phyloP scores from a whole-genome alignment of 2,113 vertebrate genomes.

The Haemorhous mexicanus region DNA sequence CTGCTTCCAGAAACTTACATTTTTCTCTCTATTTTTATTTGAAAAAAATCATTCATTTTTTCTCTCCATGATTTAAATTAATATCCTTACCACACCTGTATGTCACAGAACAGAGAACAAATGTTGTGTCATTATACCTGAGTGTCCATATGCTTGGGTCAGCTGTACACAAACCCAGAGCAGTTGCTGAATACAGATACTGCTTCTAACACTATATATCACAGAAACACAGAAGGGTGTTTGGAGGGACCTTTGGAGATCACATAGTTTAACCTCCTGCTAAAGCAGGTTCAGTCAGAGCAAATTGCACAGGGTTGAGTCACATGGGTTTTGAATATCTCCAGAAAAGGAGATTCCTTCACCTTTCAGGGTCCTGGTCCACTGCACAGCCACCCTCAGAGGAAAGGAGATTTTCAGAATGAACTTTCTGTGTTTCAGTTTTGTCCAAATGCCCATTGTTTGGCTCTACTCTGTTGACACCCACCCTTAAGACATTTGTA shows the following conservation, averaged over 20 bases:
- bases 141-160: not conserved
- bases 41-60: not conserved
- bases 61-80: not conserved
- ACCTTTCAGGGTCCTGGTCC: not conserved
- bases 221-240: not conserved
- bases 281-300: not conserved
- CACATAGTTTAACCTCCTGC: not conserved
- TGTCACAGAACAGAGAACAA: not conserved
- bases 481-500: not conserved
- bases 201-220: not conserved
- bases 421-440: not conserved
- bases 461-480: not conserved
- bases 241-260: not conserved
- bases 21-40: not conserved
- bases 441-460: not conserved
- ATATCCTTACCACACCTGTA: not conserved
- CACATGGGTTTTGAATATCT: not conserved
- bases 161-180: not conserved
- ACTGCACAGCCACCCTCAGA: not conserved
- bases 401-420: not conserved
- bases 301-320: not conserved
- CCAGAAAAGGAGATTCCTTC: not conserved
- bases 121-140: not conserved
- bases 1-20: not conserved
- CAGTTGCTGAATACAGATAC: not conserved